Conservation (phyloP, 2,888 invertebrate species). For the Pristionchus mayeri region DNA sequence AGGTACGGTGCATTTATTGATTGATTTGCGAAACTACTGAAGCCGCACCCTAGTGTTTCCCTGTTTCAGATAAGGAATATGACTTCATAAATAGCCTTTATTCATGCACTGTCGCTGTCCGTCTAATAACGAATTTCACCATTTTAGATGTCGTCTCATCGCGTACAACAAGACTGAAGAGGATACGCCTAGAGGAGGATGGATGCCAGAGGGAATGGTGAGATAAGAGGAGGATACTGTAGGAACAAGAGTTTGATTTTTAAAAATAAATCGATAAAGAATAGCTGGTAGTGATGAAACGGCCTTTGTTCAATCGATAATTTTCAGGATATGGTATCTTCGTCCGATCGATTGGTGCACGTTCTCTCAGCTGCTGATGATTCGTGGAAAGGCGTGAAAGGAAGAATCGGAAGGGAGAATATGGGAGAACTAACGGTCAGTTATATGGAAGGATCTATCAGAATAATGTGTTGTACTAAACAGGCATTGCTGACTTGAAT, state of each 20-base stretch:
- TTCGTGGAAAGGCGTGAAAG: no score
- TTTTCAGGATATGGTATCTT: no score
- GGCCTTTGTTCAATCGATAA: no score
- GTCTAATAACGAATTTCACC: not conserved
- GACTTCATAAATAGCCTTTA: not conserved
- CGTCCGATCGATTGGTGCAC: no score
- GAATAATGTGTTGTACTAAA: no score
- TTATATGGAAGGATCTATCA: not conserved
- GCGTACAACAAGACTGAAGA: conserved; percentile 39
- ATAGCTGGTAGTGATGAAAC: no score
- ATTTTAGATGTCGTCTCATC: conserved; percentile 45
- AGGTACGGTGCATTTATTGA: conserved; percentile 16
- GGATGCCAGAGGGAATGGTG: not conserved
- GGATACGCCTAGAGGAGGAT: conserved; percentile 32
- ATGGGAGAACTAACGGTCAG: no score
- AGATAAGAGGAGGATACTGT: not conserved
- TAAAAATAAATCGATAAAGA: not conserved
- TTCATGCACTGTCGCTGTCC: not conserved
- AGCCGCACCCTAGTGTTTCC: not conserved
- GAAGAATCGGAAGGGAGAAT: no score
- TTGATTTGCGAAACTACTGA: not conserved
- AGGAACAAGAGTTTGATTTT: not conserved
- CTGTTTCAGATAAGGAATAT: not conserved
- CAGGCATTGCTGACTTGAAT: no score
- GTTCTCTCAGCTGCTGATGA: no score